phyloP scores from a whole-genome alignment of 2,113 vertebrate species.

The Capreolus pygargus region DNA sequence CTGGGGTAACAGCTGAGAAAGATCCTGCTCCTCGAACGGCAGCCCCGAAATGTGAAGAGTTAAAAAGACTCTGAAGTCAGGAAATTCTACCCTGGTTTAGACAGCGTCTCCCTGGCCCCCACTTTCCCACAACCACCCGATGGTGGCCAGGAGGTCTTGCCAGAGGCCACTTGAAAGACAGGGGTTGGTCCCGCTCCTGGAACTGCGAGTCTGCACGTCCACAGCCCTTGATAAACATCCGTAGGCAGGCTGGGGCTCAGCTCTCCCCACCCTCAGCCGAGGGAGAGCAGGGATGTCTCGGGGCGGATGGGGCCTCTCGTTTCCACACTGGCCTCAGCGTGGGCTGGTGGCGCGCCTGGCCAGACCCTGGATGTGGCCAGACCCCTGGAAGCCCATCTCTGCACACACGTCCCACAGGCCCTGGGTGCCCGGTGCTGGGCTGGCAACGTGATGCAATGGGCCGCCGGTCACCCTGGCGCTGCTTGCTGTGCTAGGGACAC shows the following conservation, averaged over 20 bases:
- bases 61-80: not conserved
- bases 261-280: not conserved
- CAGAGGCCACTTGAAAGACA: conserved; percentile 53
- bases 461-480: fast-evolving
- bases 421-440: not conserved
- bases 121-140: not conserved
- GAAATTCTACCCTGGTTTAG: not conserved
- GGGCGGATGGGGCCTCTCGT: fast-evolving
- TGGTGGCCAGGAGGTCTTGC: not conserved
- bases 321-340: not conserved
- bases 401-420: not conserved
- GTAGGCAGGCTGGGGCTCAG: not conserved
- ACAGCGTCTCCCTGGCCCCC: not conserved
- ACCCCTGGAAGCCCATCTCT: not conserved
- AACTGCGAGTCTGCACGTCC: not conserved
- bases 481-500: fast-evolving
- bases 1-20: fast-evolving
- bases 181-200: not conserved
- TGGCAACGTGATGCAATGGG: fast-evolving
- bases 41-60: not conserved
- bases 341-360: fast-evolving
- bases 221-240: not conserved
- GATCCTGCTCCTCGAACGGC: not conserved
- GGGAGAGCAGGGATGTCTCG: not conserved
- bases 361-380: not conserved